Percentiles rank a stretch among this genome's conserved stretches.
These are phyloP conservation scores for Pipistrellus pygmaeus DNA, from an alignment of 2,797 vertebrate genomes.

Conservation along the genomic window DNA sequence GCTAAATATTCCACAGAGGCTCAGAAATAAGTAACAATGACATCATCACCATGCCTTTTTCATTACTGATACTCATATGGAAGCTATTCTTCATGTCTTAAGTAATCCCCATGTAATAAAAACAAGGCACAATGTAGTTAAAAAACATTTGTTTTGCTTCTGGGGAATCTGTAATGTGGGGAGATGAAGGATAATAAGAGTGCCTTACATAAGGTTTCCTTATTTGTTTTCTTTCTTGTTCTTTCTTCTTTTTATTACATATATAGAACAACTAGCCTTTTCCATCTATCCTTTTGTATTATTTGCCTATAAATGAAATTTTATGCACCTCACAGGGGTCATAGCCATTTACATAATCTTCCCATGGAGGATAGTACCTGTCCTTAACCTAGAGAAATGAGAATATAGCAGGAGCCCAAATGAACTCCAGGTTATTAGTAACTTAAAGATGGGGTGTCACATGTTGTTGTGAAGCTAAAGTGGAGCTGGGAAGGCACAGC, in stretches of 20 bases:
- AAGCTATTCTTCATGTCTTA: conserved; percentile 29
- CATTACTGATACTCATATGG: not conserved
- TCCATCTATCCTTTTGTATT: not conserved
- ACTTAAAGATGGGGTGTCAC: not conserved
- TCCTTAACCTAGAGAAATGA: not conserved
- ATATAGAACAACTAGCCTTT: not conserved
- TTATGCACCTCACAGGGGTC: not conserved
- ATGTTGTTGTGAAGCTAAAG: not conserved
- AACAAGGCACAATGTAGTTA: conserved; percentile 5
- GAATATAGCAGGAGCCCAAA: not conserved
- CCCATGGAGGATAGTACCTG: not conserved
- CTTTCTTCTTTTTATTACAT: not conserved
- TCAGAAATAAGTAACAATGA: conserved; percentile 27
- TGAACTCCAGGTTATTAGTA: not conserved
- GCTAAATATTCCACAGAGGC: not conserved
- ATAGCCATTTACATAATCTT: not conserved
- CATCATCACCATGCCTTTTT: conserved; percentile 18
- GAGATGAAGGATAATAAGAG: not conserved
- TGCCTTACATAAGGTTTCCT: not conserved
- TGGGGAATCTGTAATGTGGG: not conserved
- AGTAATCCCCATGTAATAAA: conserved; percentile 47
- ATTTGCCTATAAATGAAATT: not conserved
- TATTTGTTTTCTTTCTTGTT: too few species aligned
- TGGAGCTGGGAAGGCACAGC: not conserved
- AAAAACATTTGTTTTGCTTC: not conserved